These are phyloP conservation scores for Rhinopomastus cyanomelas DNA, from an alignment of 2,113 vertebrate species.

Conservation along the genomic window DNA sequence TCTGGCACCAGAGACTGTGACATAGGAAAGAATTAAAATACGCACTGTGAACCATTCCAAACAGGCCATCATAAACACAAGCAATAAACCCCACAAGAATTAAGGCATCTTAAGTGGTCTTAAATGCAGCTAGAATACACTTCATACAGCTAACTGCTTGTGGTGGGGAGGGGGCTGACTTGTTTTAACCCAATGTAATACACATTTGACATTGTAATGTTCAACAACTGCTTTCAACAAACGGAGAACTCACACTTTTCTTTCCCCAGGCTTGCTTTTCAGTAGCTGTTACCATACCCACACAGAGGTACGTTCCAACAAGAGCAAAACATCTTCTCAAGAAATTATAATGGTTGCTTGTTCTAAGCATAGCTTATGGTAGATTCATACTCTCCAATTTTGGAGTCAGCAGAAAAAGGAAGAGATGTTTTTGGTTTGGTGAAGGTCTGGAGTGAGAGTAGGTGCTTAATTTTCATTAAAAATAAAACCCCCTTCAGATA, in stretches of 20 bases:
- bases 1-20: constrained; percentile 55
- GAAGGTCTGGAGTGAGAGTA: neutral
- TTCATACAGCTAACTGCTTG: neutral
- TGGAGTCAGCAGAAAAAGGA: neutral
- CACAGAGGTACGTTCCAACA: neutral
- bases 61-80: neutral
- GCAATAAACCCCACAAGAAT: neutral
- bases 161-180: neutral
- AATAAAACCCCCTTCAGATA: neutral
- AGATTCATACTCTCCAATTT: neutral
- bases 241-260: neutral
- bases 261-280: neutral
- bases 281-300: neutral
- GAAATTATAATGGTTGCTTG: neutral
- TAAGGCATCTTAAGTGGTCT: neutral
- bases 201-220: neutral
- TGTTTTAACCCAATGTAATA: neutral
- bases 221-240: neutral
- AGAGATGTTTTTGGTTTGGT: neutral
- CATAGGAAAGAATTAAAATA: neutral
- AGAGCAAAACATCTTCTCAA: neutral
- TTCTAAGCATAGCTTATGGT: neutral
- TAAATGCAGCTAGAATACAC: neutral
- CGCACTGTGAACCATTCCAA: neutral
- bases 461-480: neutral